These are phyloP conservation scores for Tyto alba DNA, from an alignment of 2,113 vertebrate species.

Conservation along the genomic window DNA sequence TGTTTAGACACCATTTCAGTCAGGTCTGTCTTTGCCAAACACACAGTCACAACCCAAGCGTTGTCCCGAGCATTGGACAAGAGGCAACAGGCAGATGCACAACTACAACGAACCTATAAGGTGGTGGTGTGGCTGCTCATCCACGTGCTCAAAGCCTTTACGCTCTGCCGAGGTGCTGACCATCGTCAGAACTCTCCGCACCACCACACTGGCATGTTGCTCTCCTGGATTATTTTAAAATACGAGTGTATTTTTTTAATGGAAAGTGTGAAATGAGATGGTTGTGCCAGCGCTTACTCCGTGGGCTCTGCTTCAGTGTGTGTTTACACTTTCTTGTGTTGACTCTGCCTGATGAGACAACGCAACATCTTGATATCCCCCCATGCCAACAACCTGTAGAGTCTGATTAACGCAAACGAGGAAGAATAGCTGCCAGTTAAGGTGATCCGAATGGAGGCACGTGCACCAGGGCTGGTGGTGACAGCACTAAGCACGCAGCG, in stretches of 20 bases:
- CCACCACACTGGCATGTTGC: background rate
- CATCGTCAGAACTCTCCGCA: background rate
- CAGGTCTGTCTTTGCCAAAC: background rate
- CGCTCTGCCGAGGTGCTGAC: no score
- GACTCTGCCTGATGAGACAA: background rate
- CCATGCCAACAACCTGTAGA: background rate
- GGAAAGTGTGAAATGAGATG: background rate
- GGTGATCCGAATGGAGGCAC: fast-evolving
- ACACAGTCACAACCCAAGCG: background rate
- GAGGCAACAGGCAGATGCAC: background rate
- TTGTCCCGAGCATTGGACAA: background rate
- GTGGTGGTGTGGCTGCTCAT: background rate
- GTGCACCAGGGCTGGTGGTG: background rate
- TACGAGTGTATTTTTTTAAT: background rate
- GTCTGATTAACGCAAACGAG: background rate
- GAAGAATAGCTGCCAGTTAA: background rate
- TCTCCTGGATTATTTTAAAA: background rate
- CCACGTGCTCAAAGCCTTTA: background rate
- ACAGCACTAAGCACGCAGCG: background rate
- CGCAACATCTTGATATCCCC: background rate
- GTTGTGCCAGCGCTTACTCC: background rate
- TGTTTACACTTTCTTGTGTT: fast-evolving
- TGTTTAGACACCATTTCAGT: background rate
- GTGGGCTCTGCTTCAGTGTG: background rate
- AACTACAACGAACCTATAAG: fast-evolving